Evolutionary conservation across 2,888 invertebrate genomes (phyloP), one percentile per base, ranked within the genome.

Genomic region (Augiades crinisus): DNA sequence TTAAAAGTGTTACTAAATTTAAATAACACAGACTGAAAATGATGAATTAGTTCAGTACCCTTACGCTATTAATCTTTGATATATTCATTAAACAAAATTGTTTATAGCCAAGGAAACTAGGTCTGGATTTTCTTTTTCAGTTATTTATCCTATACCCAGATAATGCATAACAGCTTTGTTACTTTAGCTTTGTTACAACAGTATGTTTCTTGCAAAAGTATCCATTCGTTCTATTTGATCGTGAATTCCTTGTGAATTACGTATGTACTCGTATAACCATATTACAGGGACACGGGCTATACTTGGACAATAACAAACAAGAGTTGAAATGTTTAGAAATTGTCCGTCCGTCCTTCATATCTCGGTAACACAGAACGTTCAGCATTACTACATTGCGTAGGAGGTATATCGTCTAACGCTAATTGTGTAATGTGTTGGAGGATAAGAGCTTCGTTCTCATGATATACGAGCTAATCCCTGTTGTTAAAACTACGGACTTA

Each of bases 191-290:
- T n/a, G n/a, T n/a, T n/a, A 27, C 30, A 17, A 8, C 10, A 21
- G 13, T 33, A 5, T 14, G 22, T 27, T 14, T 21, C 7, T 16
- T 6, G n/a, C 12, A 12, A 38, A 13, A 14, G n/a, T 10, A 47
- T 40, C 12, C 10, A 30, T 31, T 44, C n/a, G 40, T 33, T 34
- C 8, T 24, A 34, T 49, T 45, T 38, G 38, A 47, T 47, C 31
- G 21, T 16, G 12, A 16, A 19, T 27, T 46, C 24, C n/a, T 34
- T 36, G 5, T 10, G n/a, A 13, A 6, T 13, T 47, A 38, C 3
- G 8, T 22, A 38, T 10, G 14, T n/a, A 47, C n/a, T n/a, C n/a
- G n/a, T 40, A 16, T 47, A 17, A n/a, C 36, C 38, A 27, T 21
- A 12, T 37, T 37, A 37, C 47, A 30, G 36, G 24, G 47, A 19